phyloP scores from a whole-genome alignment of 30 jellyfish, hydroid and myxozoan genomes.

The Phacellophora camtschatica region DNA sequence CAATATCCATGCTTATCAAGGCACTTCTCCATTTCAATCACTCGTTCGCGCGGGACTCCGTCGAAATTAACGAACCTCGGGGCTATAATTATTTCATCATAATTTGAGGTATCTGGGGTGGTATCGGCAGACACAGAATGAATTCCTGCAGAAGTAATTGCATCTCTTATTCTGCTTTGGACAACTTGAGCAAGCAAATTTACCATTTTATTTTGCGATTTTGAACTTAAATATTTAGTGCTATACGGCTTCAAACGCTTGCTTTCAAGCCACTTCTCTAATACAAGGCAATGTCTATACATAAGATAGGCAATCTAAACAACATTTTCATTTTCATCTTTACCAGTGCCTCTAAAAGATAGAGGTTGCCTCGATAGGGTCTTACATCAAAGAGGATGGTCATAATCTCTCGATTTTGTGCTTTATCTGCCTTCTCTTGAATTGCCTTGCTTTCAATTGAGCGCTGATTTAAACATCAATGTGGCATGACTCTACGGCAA shows the following conservation, averaged over 20 bases:
- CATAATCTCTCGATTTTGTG: not conserved
- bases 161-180: slow-evolving; percentile 16
- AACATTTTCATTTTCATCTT: not conserved
- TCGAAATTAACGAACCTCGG: not conserved
- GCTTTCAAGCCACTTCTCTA: not conserved
- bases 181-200: not conserved
- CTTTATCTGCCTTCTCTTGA: slow-evolving; percentile 56
- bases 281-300: not conserved
- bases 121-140: slow-evolving; percentile 44
- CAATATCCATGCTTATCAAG: slow-evolving; percentile 24
- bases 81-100: slow-evolving; percentile 20
- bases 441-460: not conserved
- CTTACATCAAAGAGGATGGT: slow-evolving; percentile 16
- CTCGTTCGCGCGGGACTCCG: slow-evolving; percentile 41
- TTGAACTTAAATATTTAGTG: not conserved
- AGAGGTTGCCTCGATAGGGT: slow-evolving; percentile 37
- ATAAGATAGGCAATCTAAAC: not conserved
- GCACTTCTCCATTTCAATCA: slow-evolving; percentile 38
- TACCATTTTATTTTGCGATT: not conserved
- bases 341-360: slow-evolving; percentile 5
- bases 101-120: slow-evolving; percentile 15
- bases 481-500: slow-evolving; percentile 3
- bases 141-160: not conserved
- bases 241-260: not conserved
- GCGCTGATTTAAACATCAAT: not conserved